These are phyloP conservation scores for Prunella strophiata DNA, from an alignment of 2,797 vertebrate genomes.

Conservation along the genomic window DNA sequence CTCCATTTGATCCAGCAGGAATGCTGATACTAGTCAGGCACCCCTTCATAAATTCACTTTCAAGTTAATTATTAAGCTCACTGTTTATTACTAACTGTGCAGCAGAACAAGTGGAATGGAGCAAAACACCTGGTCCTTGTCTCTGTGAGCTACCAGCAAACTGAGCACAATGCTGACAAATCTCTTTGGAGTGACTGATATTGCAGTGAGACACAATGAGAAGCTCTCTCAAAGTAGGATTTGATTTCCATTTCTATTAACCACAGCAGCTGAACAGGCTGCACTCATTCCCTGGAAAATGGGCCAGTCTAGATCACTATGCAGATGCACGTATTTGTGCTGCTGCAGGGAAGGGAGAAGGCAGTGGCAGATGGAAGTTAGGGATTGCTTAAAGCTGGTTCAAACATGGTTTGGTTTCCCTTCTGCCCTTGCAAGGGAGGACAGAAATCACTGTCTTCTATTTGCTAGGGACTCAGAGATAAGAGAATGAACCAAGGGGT, in stretches of 20 bases:
- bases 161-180: neutral
- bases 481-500: neutral
- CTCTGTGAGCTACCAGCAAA: neutral
- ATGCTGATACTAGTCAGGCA: neutral
- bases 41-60: neutral
- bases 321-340: neutral
- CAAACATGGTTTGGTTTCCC: neutral
- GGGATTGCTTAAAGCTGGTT: neutral
- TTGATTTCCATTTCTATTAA: neutral
- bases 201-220: neutral
- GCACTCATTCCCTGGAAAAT: neutral
- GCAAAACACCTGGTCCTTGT: neutral
- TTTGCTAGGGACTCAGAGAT: neutral
- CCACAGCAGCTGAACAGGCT: neutral
- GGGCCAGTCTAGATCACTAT: neutral
- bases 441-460: neutral
- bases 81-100: neutral
- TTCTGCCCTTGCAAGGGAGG: neutral
- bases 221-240: neutral
- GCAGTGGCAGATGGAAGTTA: neutral
- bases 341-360: rapidly evolving
- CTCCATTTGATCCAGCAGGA: neutral
- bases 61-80: neutral
- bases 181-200: neutral
- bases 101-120: neutral